phyloP scores from a whole-genome alignment of 1,140 invertebrate species.

The Drosophila mojavensis region DNA sequence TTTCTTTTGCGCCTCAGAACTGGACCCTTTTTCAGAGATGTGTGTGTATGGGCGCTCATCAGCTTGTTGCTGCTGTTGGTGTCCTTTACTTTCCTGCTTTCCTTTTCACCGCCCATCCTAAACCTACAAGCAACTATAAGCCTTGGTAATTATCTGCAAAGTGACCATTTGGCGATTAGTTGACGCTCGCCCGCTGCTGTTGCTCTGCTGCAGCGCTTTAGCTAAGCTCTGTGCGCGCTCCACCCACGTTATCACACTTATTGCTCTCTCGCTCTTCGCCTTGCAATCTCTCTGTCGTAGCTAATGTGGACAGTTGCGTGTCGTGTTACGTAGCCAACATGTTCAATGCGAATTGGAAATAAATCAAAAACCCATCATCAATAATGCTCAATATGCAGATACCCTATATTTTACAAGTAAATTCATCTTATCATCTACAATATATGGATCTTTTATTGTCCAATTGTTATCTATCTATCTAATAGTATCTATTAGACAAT shows the following conservation, averaged over 20 bases:
- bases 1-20: constrained; percentile 40
- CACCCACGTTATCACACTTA: neutral
- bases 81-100: constrained; percentile 30
- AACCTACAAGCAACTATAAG: constrained; percentile 80
- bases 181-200: constrained; percentile 55
- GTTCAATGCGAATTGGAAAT: neutral
- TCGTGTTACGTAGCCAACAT: neutral
- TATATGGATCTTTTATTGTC: too few species aligned
- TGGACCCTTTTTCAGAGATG: constrained; percentile 64
- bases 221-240: constrained; percentile 23
- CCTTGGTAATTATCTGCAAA: constrained; percentile 82
- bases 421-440: too few species aligned
- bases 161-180: constrained; percentile 82
- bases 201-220: constrained; percentile 29
- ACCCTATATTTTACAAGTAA: neutral
- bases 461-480: too few species aligned
- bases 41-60: constrained; percentile 28
- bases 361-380: neutral
- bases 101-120: constrained; percentile 61
- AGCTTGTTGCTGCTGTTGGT: constrained; percentile 61
- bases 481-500: neutral
- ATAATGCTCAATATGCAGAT: neutral
- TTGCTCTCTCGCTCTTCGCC: neutral
- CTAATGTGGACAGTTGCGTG: neutral
- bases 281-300: neutral